Percentiles rank a stretch among this genome's conserved stretches.
phyloP scores from a whole-genome alignment of 2,797 vertebrate species.

The Anas bahamensis region DNA sequence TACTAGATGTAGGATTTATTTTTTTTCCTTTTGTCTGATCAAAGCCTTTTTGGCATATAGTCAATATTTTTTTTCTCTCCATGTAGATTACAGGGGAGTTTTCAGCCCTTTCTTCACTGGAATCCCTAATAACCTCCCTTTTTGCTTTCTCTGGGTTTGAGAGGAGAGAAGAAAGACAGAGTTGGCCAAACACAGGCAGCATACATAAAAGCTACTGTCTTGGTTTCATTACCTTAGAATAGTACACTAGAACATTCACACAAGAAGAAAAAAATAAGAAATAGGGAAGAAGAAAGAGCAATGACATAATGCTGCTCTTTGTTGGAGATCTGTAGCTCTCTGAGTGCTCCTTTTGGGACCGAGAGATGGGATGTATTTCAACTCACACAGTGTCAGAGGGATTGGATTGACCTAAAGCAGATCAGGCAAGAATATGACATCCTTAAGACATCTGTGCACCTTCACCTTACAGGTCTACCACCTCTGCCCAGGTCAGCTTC shows the following conservation, averaged over 20 bases:
- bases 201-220: neutral
- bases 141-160: neutral
- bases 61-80: fast-evolving
- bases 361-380: neutral
- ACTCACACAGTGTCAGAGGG: neutral
- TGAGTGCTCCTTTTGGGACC: neutral
- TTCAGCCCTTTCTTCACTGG: neutral
- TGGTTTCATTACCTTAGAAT: neutral
- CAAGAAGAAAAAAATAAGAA: neutral
- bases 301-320: fast-evolving
- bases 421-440: neutral
- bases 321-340: neutral
- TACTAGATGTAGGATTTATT: neutral
- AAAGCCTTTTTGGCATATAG: neutral
- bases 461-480: neutral
- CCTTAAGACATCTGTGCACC: neutral
- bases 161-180: neutral
- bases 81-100: neutral
- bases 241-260: neutral
- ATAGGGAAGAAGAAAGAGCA: neutral
- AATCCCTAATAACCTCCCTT: neutral
- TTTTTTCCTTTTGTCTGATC: neutral
- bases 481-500: neutral
- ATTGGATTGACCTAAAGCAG: neutral
- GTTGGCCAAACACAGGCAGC: neutral